Evolutionary conservation across 2,888 invertebrate species (phyloP).

Genomic region (Agrotis segetum): DNA sequence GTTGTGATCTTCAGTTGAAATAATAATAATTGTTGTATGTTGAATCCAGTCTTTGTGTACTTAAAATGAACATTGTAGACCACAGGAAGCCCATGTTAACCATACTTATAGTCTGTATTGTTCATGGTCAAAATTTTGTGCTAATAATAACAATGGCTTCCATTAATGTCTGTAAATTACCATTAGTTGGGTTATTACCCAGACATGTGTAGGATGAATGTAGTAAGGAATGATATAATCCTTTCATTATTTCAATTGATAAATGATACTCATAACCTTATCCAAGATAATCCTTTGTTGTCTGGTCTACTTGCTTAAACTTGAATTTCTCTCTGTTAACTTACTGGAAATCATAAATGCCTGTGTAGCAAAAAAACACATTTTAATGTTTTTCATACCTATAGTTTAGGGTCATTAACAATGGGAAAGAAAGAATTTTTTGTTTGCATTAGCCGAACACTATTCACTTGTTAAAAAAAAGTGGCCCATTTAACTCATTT

Average conservation of each 20-base stretch:
- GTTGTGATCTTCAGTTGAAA: constrained; percentile 11
- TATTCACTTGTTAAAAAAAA: too few relatives aligned
- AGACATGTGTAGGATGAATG: constrained; percentile 3
- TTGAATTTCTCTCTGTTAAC: background rate
- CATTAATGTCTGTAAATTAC: too few relatives aligned
- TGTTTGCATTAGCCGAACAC: too few relatives aligned
- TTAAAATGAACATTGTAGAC: constrained; percentile 17
- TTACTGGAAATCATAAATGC: background rate
- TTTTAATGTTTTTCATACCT: too few relatives aligned
- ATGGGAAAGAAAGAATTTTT: too few relatives aligned
- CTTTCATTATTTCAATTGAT: constrained; percentile 16
- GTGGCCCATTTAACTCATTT: too few relatives aligned
- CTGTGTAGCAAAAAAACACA: too few relatives aligned
- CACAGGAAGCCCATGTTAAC: constrained; percentile 1
- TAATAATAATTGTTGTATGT: background rate
- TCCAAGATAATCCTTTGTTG: constrained; percentile 21
- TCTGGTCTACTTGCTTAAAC: background rate
- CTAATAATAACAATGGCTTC: constrained; percentile 17
- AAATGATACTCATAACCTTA: background rate
- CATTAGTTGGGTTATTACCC: background rate
- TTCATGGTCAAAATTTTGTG: constrained; percentile 6
- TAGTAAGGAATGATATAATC: background rate
- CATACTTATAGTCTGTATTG: constrained; percentile 12
- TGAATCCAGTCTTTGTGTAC: constrained; percentile 12
- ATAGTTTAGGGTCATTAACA: background rate